phyloP scores from a whole-genome alignment of 2,113 vertebrate genomes.

The Acrocephalus kingi region DNA sequence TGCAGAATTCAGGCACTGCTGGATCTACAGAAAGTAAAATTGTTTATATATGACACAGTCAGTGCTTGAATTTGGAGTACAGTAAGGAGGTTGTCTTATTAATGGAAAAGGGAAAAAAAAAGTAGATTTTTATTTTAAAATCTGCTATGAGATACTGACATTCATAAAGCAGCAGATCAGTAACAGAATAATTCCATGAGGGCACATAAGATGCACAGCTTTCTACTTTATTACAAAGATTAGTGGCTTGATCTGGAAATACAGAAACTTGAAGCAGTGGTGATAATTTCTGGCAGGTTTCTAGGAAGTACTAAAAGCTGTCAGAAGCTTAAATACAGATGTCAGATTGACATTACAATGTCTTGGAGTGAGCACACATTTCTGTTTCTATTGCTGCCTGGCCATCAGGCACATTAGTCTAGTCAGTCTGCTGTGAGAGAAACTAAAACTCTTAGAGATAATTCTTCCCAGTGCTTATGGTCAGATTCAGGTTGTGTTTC shows the following conservation, averaged over 20 bases:
- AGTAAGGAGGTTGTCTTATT: neutral
- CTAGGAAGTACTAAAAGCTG: neutral
- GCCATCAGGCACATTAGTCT: neutral
- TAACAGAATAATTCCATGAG: neutral
- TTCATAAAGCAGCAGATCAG: neutral
- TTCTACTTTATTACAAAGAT: neutral
- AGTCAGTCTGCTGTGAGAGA: neutral
- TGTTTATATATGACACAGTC: accelerated
- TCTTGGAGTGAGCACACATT: neutral
- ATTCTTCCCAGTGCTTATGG: neutral
- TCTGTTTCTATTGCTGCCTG: neutral
- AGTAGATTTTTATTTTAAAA: neutral
- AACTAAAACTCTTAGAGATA: neutral
- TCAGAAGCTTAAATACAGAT: neutral
- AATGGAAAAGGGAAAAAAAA: neutral
- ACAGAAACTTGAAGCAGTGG: neutral
- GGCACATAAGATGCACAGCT: neutral
- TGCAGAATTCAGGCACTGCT: neutral
- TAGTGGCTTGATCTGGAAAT: neutral
- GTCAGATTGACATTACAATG: neutral
- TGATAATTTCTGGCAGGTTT: neutral
- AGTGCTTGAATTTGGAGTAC: neutral
- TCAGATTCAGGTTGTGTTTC: neutral
- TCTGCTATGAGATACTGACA: neutral
- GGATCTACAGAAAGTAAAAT: neutral